These are phyloP conservation scores for Cydia splendana DNA, from an alignment of 1,140 invertebrate species.

Conservation along the genomic window DNA sequence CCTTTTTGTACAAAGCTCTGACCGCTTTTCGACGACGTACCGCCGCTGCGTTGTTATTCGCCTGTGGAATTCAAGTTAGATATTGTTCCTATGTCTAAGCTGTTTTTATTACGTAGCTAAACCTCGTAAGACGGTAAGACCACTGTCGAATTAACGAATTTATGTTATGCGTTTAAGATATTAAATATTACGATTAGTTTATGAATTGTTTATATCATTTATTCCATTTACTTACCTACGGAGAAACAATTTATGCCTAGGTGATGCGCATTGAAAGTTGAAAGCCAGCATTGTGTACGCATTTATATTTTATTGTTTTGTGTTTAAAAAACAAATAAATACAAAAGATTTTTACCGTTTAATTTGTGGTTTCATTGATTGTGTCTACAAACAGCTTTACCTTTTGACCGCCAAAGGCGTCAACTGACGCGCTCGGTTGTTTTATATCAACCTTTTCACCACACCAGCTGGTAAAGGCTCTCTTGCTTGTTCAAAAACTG, in stretches of 20 bases:
- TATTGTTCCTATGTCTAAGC: conserved; percentile 10
- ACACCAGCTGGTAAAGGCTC: too few species aligned
- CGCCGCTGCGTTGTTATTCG: too few species aligned
- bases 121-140: background rate
- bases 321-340: conserved; percentile 2
- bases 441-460: too few species aligned
- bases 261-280: background rate
- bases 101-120: background rate
- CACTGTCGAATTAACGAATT: conserved; percentile 7
- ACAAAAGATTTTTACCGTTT: conserved; percentile 25
- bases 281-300: conserved; percentile 1
- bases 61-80: background rate
- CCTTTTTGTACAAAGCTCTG: too few species aligned
- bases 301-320: conserved; percentile 28
- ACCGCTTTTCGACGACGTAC: too few species aligned
- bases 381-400: too few species aligned
- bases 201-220: background rate
- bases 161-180: background rate
- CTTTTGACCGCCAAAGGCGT: too few species aligned
- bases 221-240: background rate
- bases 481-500: too few species aligned
- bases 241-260: background rate
- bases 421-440: too few species aligned
- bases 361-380: conserved; percentile 10
- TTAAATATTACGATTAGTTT: conserved; percentile 3